These are phyloP conservation scores for Romanomermis culicivorax DNA, from an alignment of 2,888 invertebrate genomes.

Conservation along the genomic window DNA sequence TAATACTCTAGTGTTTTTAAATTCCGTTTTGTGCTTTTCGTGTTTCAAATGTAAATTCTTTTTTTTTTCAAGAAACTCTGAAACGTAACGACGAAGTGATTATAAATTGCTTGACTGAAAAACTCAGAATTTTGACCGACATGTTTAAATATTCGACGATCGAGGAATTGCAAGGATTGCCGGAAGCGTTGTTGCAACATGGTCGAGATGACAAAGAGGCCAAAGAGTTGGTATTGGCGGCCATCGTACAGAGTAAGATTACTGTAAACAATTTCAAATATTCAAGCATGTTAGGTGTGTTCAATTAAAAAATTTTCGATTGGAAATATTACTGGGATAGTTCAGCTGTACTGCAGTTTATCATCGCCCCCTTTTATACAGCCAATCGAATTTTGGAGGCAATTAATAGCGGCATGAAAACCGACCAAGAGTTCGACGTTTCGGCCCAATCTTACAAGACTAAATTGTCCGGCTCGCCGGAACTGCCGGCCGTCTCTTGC, in stretches of 20 bases:
- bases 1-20: too few relatives aligned
- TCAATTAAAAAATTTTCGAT: too few relatives aligned
- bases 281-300: too few relatives aligned
- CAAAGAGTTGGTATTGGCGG: slow-evolving; percentile 23
- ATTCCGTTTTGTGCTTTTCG: too few relatives aligned
- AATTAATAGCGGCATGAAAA: slow-evolving; percentile 17
- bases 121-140: slow-evolving; percentile 21
- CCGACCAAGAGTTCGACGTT: slow-evolving; percentile 16
- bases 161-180: slow-evolving; percentile 11
- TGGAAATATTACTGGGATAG: too few relatives aligned
- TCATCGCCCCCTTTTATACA: slow-evolving; percentile 10
- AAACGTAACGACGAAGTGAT: slow-evolving; percentile 25
- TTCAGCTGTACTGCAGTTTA: too few relatives aligned
- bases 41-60: too few relatives aligned
- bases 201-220: slow-evolving; percentile 8
- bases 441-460: slow-evolving; percentile 14
- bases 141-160: slow-evolving; percentile 19
- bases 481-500: slow-evolving; percentile 23
- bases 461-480: slow-evolving; percentile 15
- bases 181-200: background rate
- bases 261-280: too few relatives aligned
- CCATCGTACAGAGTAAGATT: slow-evolving; percentile 25
- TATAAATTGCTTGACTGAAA: slow-evolving; percentile 19
- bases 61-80: slow-evolving; percentile 26
- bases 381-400: slow-evolving; percentile 27